Base-by-base conservation (phyloP, 2,797 vertebrate species). In the Mergus octosetaceus region DNA sequence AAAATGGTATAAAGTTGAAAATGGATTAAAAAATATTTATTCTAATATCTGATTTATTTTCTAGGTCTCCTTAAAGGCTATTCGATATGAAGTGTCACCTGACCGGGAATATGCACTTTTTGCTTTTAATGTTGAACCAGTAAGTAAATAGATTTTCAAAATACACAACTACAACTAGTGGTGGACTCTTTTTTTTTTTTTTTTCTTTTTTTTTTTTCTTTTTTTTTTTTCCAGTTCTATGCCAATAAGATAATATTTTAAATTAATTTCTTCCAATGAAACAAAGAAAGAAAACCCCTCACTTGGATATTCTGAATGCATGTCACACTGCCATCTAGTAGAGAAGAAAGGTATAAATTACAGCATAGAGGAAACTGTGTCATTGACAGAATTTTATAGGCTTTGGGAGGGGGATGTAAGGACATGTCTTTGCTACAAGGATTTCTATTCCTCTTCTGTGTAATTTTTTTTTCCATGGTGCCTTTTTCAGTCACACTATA, bases 81-180 rank as follows among this genome's bases (percentile, higher is more conserved):
- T 98, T 97, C 98, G 98, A 91, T 99, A 99, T 20, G 98, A 99
- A 94, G 98, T 99, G 41, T 99, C 99, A 72, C 99, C 99, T 41
- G 99, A 99, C 95, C 96, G 98, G 97, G 98, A 98, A 45, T 98
- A 99, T 3, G 99, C 99, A 4, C 96, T 99, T 24, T 98, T 99
- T 83, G 98, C 99, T 32, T 99, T 99, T 80, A 98, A 98, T 18
- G 98, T 99, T 81, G 98, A 98, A 75, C 98, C 98, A n/a, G 99
- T 99, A 97, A 99, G 98, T 98, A 96, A n/a, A 71, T 4, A 47
- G 45, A 85, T 77, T 77, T 93, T 32, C 45, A 65, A 65, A 82
- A 81, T 41, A 72, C 10, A 19, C 25, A 79, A n/a, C 53, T 75
- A 19, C 25, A 79, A n/a, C 53, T 75, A 49, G 13, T n/a, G 6